Conservation (phyloP, 2,888 invertebrate species). For the Drosophila pegasa region DNA sequence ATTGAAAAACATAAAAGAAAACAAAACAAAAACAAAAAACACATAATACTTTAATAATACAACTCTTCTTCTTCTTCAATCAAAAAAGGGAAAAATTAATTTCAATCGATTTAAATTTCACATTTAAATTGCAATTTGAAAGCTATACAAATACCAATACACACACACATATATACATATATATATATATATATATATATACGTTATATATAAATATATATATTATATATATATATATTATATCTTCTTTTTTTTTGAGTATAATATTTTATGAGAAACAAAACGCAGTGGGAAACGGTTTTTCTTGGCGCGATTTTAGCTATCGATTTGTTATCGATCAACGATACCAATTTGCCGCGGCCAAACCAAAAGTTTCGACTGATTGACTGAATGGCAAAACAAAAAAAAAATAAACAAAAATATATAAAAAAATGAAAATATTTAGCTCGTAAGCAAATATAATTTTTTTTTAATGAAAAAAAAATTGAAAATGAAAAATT, state of each 20-base stretch:
- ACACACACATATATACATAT: conserved; percentile 19
- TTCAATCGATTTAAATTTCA: conserved; percentile 69
- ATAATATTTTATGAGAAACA: conserved; percentile 71
- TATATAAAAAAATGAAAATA: conserved; percentile 42
- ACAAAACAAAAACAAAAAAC: background rate
- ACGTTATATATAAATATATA: conserved; percentile 25
- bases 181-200: conserved; percentile 23
- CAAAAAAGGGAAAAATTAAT: conserved; percentile 17
- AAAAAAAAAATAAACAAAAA: conserved; percentile 33
- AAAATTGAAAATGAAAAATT: conserved; percentile 49
- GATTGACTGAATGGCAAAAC: conserved; percentile 84
- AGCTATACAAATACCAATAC: conserved; percentile 36
- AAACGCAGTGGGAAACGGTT: conserved; percentile 76
- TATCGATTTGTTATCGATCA: conserved; percentile 57
- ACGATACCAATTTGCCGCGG: conserved; percentile 46
- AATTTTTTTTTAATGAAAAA: conserved; percentile 52
- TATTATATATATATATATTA: conserved; percentile 29
- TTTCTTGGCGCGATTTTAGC: conserved; percentile 58
- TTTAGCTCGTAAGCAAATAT: conserved; percentile 55
- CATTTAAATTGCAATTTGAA: conserved; percentile 69
- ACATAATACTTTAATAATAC: background rate
- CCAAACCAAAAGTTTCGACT: conserved; percentile 83
- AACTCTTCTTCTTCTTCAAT: conserved; percentile 11
- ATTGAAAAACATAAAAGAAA: background rate
- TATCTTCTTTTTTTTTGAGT: conserved; percentile 36